phyloP scores from a whole-genome alignment of 2,888 invertebrate genomes.

The Phlogophora meticulosa region DNA sequence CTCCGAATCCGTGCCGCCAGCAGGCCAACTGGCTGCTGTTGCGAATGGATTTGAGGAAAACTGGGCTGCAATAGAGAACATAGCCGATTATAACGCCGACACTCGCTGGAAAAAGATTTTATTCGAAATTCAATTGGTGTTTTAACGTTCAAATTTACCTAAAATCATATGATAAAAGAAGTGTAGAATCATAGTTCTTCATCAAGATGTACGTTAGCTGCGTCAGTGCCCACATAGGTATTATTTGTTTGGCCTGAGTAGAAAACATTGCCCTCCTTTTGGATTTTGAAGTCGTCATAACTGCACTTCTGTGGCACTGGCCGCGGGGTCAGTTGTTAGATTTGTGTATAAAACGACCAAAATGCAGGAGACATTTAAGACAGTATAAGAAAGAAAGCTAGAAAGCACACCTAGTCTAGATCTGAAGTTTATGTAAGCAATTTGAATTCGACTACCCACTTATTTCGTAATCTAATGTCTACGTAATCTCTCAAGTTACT shows the following conservation, averaged over 20 bases:
- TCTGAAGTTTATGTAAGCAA: conserved; percentile 4
- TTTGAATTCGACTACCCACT: conserved; percentile 3
- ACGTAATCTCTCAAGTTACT: not conserved
- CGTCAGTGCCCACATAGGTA: not conserved
- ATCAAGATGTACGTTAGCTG: not conserved
- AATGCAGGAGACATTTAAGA: too few relatives aligned
- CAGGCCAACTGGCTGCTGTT: conserved; percentile 51
- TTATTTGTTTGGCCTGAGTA: not conserved
- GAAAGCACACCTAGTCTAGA: conserved; percentile 2
- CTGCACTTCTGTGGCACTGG: too few relatives aligned
- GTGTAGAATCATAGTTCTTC: not conserved
- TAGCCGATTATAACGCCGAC: conserved; percentile 17
- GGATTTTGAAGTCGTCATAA: not conserved
- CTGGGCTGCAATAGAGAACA: conserved; percentile 59
- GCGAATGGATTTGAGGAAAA: conserved; percentile 70
- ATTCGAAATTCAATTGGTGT: not conserved
- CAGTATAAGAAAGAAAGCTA: not conserved
- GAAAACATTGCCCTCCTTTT: not conserved
- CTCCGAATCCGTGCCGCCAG: conserved; percentile 56
- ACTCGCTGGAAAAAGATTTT: conserved; percentile 25
- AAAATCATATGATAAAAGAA: not conserved
- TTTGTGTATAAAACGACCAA: too few relatives aligned
- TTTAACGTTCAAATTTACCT: not conserved
- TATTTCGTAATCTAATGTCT: conserved; percentile 6
- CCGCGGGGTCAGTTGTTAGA: too few relatives aligned